Evolutionary conservation across 2,797 vertebrate species (phyloP).

Genomic region (Euthynnus affinis): DNA sequence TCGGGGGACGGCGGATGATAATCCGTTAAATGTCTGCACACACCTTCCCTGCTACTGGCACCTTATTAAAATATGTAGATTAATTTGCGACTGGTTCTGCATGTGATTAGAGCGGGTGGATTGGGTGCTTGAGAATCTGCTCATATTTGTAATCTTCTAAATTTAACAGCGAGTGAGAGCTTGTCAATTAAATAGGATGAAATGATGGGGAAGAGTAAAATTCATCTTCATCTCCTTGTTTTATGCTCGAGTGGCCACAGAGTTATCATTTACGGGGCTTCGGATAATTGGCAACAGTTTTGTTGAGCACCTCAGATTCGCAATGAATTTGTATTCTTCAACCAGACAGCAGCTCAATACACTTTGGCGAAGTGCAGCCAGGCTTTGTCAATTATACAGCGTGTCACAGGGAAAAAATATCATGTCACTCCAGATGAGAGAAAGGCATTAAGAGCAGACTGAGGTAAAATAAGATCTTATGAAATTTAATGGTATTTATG

Average conservation of each 20-base stretch:
- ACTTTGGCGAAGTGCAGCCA: slow-evolving; percentile 79
- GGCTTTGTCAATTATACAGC: slow-evolving; percentile 84
- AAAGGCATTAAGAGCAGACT: slow-evolving; percentile 75
- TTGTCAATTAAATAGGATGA: slow-evolving; percentile 98
- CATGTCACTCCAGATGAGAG: slow-evolving; percentile 81
- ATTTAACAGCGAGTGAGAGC: slow-evolving; percentile 94
- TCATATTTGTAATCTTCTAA: slow-evolving; percentile 97
- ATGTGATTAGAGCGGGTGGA: slow-evolving; percentile 90
- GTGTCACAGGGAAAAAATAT: slow-evolving; percentile 74
- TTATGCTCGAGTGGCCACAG: slow-evolving; percentile 92
- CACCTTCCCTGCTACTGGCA: slow-evolving; percentile 90
- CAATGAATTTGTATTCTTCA: slow-evolving; percentile 89
- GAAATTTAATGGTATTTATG: slow-evolving; percentile 82
- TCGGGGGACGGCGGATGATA: slow-evolving; percentile 90
- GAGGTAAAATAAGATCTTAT: slow-evolving; percentile 82
- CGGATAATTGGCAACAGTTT: slow-evolving; percentile 95
- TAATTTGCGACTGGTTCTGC: slow-evolving; percentile 93
- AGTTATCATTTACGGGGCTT: slow-evolving; percentile 94
- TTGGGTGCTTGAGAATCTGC: slow-evolving; percentile 92
- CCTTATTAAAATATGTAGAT: slow-evolving; percentile 96
- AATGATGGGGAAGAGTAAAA: slow-evolving; percentile 95
- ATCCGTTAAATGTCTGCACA: slow-evolving; percentile 93
- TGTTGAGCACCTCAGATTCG: slow-evolving; percentile 87
- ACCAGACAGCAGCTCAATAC: slow-evolving; percentile 79
- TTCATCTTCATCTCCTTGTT: slow-evolving; percentile 99